These are phyloP conservation scores for Aurelia sp. DNA, from an alignment of 30 jellyfish, hydroid and myxozoan species.

Conservation along the genomic window DNA sequence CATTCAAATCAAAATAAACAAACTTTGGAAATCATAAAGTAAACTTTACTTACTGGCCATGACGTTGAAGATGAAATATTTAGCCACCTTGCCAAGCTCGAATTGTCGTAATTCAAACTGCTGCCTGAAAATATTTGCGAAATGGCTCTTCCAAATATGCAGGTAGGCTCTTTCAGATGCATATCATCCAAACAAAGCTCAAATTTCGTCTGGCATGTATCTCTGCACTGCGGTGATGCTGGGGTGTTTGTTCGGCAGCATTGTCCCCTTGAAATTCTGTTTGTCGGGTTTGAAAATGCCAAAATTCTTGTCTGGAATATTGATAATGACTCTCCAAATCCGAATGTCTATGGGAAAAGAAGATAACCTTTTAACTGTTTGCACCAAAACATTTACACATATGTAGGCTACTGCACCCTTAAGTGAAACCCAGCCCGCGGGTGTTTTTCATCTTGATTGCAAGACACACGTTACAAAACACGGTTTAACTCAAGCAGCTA, in stretches of 20 bases:
- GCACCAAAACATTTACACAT: neutral
- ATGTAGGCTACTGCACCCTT: too few species aligned
- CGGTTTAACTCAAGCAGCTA: too few species aligned
- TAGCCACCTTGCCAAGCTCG: constrained; percentile 22
- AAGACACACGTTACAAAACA: too few species aligned
- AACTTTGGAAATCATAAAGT: neutral
- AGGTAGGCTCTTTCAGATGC: constrained; percentile 32
- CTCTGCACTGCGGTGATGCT: neutral
- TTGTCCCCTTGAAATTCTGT: constrained; percentile 14
- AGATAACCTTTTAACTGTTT: neutral
- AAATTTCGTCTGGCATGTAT: constrained; percentile 24
- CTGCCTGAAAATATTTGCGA: constrained; percentile 14
- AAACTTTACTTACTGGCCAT: constrained; percentile 57
- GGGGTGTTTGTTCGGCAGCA: constrained; percentile 18
- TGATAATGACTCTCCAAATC: constrained; percentile 17
- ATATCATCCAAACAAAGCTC: constrained; percentile 41
- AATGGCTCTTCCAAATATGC: constrained; percentile 27
- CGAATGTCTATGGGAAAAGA: neutral
- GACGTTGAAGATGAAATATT: constrained; percentile 25
- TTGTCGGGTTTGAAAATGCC: constrained; percentile 34
- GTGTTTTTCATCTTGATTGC: too few species aligned
- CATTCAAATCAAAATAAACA: too few species aligned
- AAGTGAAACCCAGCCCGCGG: too few species aligned
- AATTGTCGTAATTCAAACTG: neutral
- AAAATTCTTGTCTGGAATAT: constrained; percentile 26